Evolutionary conservation across 1,140 invertebrate species (phyloP).

Genomic region (Triops cancriformis): DNA sequence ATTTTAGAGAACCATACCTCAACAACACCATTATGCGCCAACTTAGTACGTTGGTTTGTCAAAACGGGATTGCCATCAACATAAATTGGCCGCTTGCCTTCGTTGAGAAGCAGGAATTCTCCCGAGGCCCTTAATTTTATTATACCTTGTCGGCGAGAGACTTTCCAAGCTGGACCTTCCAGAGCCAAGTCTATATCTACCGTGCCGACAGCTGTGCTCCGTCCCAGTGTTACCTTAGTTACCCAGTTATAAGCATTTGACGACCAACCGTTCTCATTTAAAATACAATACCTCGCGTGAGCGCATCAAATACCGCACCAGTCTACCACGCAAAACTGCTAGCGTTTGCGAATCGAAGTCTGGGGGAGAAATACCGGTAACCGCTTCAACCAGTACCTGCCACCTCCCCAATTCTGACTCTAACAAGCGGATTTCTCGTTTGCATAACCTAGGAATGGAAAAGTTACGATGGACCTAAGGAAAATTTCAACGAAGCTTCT

Average conservation of each 20-base stretch:
- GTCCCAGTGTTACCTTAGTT: constrained; percentile 77
- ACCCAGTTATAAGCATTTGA: background rate
- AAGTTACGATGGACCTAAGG: background rate
- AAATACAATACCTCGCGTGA: constrained; percentile 70
- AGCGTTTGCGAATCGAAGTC: constrained; percentile 87
- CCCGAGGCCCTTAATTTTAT: constrained; percentile 84
- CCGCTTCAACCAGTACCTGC: constrained; percentile 88
- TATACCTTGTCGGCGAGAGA: constrained; percentile 76
- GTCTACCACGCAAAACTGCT: constrained; percentile 80
- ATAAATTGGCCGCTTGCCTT: constrained; percentile 89
- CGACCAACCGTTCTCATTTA: background rate
- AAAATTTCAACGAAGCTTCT: background rate
- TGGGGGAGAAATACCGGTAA: constrained; percentile 64
- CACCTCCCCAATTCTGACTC: constrained; percentile 83
- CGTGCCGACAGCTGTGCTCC: constrained; percentile 74
- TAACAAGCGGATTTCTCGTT: constrained; percentile 74
- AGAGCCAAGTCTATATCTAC: constrained; percentile 91
- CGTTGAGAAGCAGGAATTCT: constrained; percentile 87
- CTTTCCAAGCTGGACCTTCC: constrained; percentile 79
- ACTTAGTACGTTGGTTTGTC: constrained; percentile 71
- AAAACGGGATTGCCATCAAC: constrained; percentile 85
- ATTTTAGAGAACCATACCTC: constrained; percentile 53
- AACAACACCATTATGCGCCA: constrained; percentile 88
- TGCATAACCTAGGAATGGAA: constrained; percentile 48
- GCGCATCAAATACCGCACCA: constrained; percentile 89